phyloP scores from a whole-genome alignment of 2,888 invertebrate genomes.

The Pterostichus madidus region DNA sequence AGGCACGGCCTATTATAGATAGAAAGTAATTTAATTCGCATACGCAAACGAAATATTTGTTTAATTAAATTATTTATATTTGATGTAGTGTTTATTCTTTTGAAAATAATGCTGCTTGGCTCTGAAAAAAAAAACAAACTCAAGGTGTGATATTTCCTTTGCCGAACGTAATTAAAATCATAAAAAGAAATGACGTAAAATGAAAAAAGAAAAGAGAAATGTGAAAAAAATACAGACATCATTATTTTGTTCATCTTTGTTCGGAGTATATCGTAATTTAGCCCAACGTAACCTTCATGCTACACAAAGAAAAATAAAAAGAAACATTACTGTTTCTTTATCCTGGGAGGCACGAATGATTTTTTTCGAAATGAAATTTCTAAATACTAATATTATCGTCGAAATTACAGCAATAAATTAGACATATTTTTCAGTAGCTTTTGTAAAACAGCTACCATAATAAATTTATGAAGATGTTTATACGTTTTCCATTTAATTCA shows the following conservation, averaged over 20 bases:
- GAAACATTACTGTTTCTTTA: slow-evolving; percentile 36
- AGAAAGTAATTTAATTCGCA: slow-evolving; percentile 42
- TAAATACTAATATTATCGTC: slow-evolving; percentile 36
- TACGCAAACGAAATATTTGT: slow-evolving; percentile 28
- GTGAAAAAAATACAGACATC: slow-evolving; percentile 51
- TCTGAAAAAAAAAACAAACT: slow-evolving; percentile 9
- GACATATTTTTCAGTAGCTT: slow-evolving; percentile 6
- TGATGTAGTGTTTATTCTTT: slow-evolving; percentile 10
- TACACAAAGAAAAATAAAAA: slow-evolving; percentile 13
- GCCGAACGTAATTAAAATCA: slow-evolving; percentile 39
- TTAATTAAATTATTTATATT: slow-evolving; percentile 54
- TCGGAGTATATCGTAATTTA: slow-evolving; percentile 39
- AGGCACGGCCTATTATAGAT: too few relatives aligned
- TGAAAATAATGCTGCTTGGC: not conserved
- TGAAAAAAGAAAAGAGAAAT: slow-evolving; percentile 45
- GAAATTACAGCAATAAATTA: slow-evolving; percentile 22
- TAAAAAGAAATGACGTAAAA: slow-evolving; percentile 37
- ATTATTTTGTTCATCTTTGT: slow-evolving; percentile 40
- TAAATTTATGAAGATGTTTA: not conserved
- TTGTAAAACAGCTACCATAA: not conserved
- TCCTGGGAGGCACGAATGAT: slow-evolving; percentile 20
- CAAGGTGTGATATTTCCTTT: slow-evolving; percentile 39
- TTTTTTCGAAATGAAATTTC: slow-evolving; percentile 33
- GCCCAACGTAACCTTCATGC: slow-evolving; percentile 21
- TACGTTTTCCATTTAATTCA: not conserved